Percentiles rank a stretch among this genome's conserved stretches.
Conservation (phyloP, 2,113 vertebrate genomes). For the Misgurnus anguillicaudatus region DNA sequence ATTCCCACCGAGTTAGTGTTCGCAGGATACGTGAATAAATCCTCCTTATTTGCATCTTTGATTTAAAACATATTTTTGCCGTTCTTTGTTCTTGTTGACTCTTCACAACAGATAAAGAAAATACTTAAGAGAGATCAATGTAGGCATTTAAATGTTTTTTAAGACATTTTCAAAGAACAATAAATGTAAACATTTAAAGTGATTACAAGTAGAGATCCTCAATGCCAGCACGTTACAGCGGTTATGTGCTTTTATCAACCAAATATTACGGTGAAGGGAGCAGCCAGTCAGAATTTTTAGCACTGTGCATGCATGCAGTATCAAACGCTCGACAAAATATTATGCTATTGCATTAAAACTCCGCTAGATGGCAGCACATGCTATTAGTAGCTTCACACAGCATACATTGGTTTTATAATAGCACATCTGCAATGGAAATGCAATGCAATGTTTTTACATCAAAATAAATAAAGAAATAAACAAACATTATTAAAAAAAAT, state of each 20-base stretch:
- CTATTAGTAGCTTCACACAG: conserved; percentile 39
- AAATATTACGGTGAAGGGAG: neutral
- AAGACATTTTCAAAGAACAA: too few relatives aligned
- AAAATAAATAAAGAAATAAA: conserved; percentile 62
- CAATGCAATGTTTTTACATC: conserved; percentile 66
- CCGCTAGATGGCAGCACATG: conserved; percentile 63
- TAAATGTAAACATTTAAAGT: neutral
- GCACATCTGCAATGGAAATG: conserved; percentile 58
- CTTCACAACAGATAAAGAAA: neutral
- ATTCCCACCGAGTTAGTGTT: conserved; percentile 5
- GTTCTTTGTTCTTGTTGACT: conserved; percentile 23
- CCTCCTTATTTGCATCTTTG: conserved; percentile 17
- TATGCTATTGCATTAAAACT: neutral
- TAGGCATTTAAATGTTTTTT: neutral
- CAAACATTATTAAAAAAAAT: conserved; percentile 64
- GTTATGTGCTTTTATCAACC: neutral
- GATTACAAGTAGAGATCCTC: neutral
- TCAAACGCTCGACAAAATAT: too few relatives aligned
- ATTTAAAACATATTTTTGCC: conserved; percentile 17
- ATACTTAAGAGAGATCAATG: neutral
- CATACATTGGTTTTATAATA: conserved; percentile 22
- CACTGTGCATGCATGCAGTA: neutral
- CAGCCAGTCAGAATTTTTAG: neutral
- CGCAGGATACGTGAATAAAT: conserved; percentile 15
- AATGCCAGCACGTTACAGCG: neutral